These are phyloP conservation scores for Drepanosiphum platanoidis DNA, from an alignment of 2,888 invertebrate genomes.

Conservation along the genomic window DNA sequence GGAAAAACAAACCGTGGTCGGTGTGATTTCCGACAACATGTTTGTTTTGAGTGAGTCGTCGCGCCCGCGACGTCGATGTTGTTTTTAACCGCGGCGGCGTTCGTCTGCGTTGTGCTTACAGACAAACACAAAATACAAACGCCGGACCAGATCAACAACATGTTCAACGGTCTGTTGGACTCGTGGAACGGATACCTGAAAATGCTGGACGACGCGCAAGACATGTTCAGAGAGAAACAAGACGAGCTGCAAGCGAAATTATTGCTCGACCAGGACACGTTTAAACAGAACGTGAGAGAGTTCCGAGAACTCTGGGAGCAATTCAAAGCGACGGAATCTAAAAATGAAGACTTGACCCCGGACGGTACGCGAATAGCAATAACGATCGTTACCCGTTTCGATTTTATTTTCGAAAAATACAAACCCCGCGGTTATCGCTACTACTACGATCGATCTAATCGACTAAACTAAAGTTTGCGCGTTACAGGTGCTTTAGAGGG, in stretches of 20 bases:
- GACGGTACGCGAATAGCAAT: background rate
- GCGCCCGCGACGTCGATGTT: too few relatives aligned
- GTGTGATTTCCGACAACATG: background rate
- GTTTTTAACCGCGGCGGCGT: background rate
- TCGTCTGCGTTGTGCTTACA: background rate
- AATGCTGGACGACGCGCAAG: background rate
- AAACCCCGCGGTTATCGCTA: background rate
- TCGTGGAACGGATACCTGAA: background rate
- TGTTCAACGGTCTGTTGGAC: background rate
- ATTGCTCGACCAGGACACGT: background rate
- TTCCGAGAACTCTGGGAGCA: constrained; percentile 5
- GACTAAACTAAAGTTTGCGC: background rate
- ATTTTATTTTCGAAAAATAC: background rate
- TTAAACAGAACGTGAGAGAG: background rate
- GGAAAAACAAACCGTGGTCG: background rate
- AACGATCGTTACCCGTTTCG: background rate
- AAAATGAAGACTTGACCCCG: background rate
- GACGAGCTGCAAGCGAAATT: background rate
- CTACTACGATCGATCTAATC: background rate
- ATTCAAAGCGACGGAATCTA: background rate
- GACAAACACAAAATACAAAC: constrained; percentile 32
- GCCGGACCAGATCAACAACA: background rate
- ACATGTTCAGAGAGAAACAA: constrained; percentile 33
- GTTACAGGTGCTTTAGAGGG: constrained; percentile 13
- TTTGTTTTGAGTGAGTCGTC: background rate